These are phyloP conservation scores for Charadrius vociferus DNA, from an alignment of 2,113 vertebrate species.

Conservation along the genomic window DNA sequence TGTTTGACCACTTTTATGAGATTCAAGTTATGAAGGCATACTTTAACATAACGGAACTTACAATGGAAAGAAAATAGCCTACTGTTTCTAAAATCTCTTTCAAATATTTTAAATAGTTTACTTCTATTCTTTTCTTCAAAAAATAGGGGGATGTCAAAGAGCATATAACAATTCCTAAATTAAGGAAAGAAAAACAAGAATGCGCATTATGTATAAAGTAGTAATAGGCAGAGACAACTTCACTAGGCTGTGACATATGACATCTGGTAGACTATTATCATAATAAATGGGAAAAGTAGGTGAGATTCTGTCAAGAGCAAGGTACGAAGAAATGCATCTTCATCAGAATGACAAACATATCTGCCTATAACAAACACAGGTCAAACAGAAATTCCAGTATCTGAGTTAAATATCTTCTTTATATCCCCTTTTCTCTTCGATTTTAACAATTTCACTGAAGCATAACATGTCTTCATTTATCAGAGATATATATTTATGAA, in stretches of 20 bases:
- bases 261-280: conserved; percentile 68
- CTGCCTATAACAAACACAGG: conserved; percentile 60
- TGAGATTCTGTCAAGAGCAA: conserved; percentile 67
- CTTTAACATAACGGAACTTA: not conserved
- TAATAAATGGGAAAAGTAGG: conserved; percentile 71
- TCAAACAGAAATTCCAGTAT: conserved; percentile 48
- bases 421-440: not conserved
- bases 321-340: conserved; percentile 53
- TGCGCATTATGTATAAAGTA: not conserved
- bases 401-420: conserved; percentile 35
- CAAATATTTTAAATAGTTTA: not conserved
- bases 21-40: not conserved
- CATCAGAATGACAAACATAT: conserved; percentile 69
- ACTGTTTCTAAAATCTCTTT: not conserved
- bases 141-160: conserved; percentile 16
- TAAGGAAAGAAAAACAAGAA: conserved; percentile 45
- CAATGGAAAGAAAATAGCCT: not conserved
- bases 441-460: not conserved
- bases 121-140: not conserved
- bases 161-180: conserved; percentile 36
- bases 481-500: not conserved
- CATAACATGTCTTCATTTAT: not conserved
- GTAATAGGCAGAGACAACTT: conserved; percentile 58
- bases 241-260: conserved; percentile 58
- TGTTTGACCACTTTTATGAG: not conserved